Conservation (phyloP, 1,140 invertebrate genomes). For the Zaprionus kolodkinae region DNA sequence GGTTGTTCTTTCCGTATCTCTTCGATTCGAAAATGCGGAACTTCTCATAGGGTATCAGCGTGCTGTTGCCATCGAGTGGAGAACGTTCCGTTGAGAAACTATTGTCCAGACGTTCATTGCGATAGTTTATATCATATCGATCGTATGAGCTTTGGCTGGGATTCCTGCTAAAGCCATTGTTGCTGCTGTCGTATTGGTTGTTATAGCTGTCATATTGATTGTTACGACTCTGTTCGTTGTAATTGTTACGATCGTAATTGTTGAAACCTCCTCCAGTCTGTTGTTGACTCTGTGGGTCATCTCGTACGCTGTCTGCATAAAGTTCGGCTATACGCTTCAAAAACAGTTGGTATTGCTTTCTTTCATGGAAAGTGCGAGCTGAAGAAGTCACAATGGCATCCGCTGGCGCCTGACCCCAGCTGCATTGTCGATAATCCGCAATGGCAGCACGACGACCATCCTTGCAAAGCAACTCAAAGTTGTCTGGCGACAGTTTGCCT, state of each 20-base stretch:
- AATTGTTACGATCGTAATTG: constrained; percentile 51
- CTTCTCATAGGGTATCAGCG: constrained; percentile 84
- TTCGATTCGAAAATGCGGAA: constrained; percentile 90
- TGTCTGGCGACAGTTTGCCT: constrained; percentile 87
- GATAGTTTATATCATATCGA: constrained; percentile 56
- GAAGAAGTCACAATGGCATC: constrained; percentile 95
- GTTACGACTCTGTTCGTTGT: constrained; percentile 52
- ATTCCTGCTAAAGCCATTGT: constrained; percentile 42
- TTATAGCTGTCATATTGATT: constrained; percentile 21
- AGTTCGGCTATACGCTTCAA: constrained; percentile 85
- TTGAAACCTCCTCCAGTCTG: constrained; percentile 43
- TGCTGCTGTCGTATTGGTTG: constrained; percentile 67
- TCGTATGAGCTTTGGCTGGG: constrained; percentile 54
- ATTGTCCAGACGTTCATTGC: constrained; percentile 69
- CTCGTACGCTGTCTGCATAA: constrained; percentile 79
- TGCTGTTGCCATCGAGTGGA: constrained; percentile 57
- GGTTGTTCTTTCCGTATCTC: constrained; percentile 88
- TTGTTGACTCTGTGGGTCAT: constrained; percentile 46
- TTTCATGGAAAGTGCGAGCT: constrained; percentile 87
- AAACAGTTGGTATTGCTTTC: constrained; percentile 87
- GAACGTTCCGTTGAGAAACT: constrained; percentile 69
- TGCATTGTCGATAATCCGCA: constrained; percentile 91
- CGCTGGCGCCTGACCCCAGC: constrained; percentile 94
- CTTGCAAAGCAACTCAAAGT: constrained; percentile 94
- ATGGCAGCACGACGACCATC: constrained; percentile 90